phyloP scores from a whole-genome alignment of 2,888 invertebrate species.

The Emesis furor region DNA sequence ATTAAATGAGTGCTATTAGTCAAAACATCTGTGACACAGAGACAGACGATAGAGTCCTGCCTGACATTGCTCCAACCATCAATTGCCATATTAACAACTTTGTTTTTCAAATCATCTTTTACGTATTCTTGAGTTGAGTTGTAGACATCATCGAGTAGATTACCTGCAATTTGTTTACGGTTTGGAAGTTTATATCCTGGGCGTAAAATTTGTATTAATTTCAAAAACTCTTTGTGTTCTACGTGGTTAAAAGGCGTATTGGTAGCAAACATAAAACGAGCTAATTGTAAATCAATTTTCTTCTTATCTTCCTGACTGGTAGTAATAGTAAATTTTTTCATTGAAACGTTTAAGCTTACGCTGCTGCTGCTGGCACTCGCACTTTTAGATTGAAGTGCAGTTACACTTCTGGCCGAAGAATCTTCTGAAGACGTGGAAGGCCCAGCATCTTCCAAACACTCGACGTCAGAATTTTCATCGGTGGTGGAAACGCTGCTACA shows the following conservation, averaged over 20 bases:
- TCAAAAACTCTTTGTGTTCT: background rate
- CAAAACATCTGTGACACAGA: no score
- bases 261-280: constrained; percentile 4
- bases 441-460: no score
- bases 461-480: no score
- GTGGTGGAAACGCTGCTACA: no score
- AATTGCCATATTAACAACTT: constrained; percentile 1
- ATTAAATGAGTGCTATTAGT: no score
- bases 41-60: background rate
- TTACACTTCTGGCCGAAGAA: no score
- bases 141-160: constrained; percentile 1
- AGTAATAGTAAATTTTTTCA: constrained; percentile 14
- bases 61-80: constrained; percentile 13
- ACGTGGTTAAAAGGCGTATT: constrained; percentile 18
- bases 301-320: constrained; percentile 9
- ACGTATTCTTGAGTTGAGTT: background rate
- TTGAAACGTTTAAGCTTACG: constrained; percentile 1
- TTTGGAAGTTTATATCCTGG: constrained; percentile 18
- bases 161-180: constrained; percentile 14
- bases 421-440: no score
- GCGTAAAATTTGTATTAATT: constrained; percentile 16
- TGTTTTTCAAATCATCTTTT: constrained; percentile 1
- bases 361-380: background rate
- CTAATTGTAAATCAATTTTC: constrained; percentile 20
- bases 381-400: no score